A percentile compares a stretch with the other conserved stretches of the same genome.
phyloP scores from a whole-genome alignment of 2,888 invertebrate species.

The Diarsia dahlii region DNA sequence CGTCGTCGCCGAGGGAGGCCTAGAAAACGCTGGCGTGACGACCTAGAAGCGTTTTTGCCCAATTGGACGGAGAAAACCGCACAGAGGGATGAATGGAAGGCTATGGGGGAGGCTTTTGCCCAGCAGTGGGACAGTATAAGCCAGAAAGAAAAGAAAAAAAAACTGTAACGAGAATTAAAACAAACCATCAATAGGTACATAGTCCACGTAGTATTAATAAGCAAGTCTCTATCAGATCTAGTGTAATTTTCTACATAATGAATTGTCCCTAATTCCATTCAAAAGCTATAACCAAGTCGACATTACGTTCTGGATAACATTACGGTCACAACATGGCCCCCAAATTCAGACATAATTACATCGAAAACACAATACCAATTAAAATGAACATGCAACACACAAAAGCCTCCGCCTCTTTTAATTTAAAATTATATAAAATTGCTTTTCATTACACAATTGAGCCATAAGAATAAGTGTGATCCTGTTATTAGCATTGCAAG shows the following conservation, averaged over 20 bases:
- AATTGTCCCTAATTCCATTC: slow-evolving; percentile 15
- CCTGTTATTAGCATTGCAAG: slow-evolving; percentile 56
- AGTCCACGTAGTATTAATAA: too few species aligned
- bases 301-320: slow-evolving; percentile 16
- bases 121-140: too few species aligned
- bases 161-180: background rate
- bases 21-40: too few species aligned
- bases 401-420: slow-evolving; percentile 31
- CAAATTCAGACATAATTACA: slow-evolving; percentile 42
- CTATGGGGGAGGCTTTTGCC: too few species aligned
- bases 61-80: too few species aligned
- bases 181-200: too few species aligned
- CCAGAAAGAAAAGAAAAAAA: too few species aligned
- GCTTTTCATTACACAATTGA: slow-evolving; percentile 53
- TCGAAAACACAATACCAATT: slow-evolving; percentile 49
- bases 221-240: too few species aligned
- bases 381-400: slow-evolving; percentile 44
- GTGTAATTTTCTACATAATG: slow-evolving; percentile 22
- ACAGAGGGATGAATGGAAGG: too few species aligned
- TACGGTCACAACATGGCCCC: slow-evolving; percentile 21
- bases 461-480: slow-evolving; percentile 39
- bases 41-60: too few species aligned
- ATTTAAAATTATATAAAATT: slow-evolving; percentile 41
- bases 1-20: too few species aligned
- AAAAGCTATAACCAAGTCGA: slow-evolving; percentile 1